Evolutionary conservation across 2,888 invertebrate species (phyloP).

Genomic region (Standfussiana lucernea): DNA sequence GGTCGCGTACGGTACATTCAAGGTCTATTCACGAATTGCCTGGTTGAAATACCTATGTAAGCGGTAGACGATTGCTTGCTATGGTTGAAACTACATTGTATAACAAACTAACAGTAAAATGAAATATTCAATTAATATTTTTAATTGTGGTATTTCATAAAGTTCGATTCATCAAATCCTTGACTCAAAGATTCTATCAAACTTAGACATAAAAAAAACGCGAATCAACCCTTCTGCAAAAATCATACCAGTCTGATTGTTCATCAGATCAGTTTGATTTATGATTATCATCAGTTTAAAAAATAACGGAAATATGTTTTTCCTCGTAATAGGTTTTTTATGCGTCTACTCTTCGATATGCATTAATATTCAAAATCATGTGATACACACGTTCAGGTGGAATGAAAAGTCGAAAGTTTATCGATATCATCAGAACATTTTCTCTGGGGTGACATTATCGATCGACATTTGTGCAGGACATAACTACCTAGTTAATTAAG

Average conservation of each 20-base stretch:
- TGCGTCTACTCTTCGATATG: background rate
- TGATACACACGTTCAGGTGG: background rate
- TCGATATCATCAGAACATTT: constrained; percentile 12
- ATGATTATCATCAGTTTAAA: background rate
- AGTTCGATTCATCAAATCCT: too few relatives aligned
- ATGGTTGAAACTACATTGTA: background rate
- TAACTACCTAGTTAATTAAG: background rate
- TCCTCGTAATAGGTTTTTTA: background rate
- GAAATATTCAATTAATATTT: background rate
- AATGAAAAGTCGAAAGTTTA: constrained; percentile 12
- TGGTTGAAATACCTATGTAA: background rate
- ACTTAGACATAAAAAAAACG: too few relatives aligned
- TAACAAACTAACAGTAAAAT: background rate
- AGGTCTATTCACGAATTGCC: constrained; percentile 14
- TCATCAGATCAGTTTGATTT: too few relatives aligned
- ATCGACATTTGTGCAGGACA: background rate
- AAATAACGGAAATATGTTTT: background rate
- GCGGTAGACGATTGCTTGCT: constrained; percentile 1
- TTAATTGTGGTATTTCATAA: background rate
- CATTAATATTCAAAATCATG: background rate
- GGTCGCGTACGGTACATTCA: constrained; percentile 23
- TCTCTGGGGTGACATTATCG: constrained; percentile 23
- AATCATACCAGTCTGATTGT: too few relatives aligned
- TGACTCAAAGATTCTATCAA: too few relatives aligned
- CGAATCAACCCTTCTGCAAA: too few relatives aligned